Evolutionary conservation across 2,113 vertebrate genomes (phyloP).

Genomic region (Taxidea taxus): DNA sequence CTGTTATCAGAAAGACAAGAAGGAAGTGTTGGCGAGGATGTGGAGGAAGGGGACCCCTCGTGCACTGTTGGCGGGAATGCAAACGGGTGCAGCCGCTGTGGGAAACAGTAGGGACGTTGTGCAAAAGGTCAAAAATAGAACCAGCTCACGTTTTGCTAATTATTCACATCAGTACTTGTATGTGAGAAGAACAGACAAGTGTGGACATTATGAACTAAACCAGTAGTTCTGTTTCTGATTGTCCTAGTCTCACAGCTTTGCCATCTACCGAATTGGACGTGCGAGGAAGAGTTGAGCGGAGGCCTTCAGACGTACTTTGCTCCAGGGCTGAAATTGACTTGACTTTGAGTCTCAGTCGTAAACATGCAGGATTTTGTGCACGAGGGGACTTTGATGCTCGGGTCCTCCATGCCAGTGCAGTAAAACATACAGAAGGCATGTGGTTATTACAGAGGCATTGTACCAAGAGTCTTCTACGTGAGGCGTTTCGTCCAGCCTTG

Average conservation of each 20-base stretch:
- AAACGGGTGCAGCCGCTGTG: neutral
- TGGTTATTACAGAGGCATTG: fast-evolving
- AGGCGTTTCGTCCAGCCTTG: neutral
- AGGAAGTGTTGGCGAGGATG: neutral
- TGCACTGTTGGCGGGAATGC: neutral
- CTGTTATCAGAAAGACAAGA: neutral
- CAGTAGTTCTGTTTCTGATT: neutral
- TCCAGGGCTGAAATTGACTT: neutral
- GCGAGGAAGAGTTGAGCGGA: neutral
- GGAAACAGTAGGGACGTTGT: too few species aligned
- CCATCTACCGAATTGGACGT: neutral
- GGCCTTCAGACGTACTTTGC: neutral
- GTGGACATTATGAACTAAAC: neutral
- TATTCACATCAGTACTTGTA: neutral
- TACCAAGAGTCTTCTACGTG: neutral
- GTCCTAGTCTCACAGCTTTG: neutral
- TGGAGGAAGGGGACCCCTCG: neutral
- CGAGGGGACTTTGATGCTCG: neutral
- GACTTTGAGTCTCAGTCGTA: neutral
- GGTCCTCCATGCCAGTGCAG: neutral
- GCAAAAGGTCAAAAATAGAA: neutral
- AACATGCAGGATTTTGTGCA: neutral
- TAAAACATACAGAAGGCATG: neutral
- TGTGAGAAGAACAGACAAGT: neutral
- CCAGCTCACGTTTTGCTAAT: neutral